Evolutionary conservation across 2,888 invertebrate species (phyloP), one percentile per base, ranked within the genome.

Genomic region (Cynaeus angustus): DNA sequence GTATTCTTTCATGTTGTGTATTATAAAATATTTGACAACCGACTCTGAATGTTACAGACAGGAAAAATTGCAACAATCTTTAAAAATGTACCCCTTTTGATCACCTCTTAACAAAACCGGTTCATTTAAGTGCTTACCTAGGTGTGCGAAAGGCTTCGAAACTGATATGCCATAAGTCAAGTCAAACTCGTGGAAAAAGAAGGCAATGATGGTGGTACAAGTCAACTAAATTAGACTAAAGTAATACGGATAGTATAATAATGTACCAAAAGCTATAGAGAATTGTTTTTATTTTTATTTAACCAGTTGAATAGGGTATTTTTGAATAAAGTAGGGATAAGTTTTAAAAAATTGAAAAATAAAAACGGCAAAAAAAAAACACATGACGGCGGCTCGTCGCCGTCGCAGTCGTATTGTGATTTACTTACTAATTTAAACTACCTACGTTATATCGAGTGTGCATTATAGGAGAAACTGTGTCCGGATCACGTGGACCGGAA

Each of bases 1-100:
- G 85, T 80, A 77, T 77, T 73, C 72, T 74, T 73, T 77, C 80
- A 80, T 82, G 82, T 81, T 83, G 83, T 83, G 83, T 83, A 81
- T 79, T 72, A 66, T 62, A 66, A 65, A 33, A 68, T 66, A 70
- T 70, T 75, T 78, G 80, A 80, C 80, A 80, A 79, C 81, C 81
- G 73, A 76, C 68, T 75, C 79, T 79, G 79, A 80, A 79, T 80
- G 80, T 80, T 77, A 48, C 56, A 66, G 16, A 61, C 41, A 45
- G 46, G 41, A 65, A 41, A 28, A 43, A 30, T 45, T 38, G 52
- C 65, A 65, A 65, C 30, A 62, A 30, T 62, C 55, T 37, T 55
- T 55, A 16, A 16, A 53, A 33, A 59, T 59, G 59, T 59, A 59
- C 45, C 59, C 59, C 45, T 30, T 41, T 64, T 61, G 9, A 61